These are phyloP conservation scores for Miniopterus natalensis DNA, from an alignment of 2,113 vertebrate genomes.

Conservation along the genomic window DNA sequence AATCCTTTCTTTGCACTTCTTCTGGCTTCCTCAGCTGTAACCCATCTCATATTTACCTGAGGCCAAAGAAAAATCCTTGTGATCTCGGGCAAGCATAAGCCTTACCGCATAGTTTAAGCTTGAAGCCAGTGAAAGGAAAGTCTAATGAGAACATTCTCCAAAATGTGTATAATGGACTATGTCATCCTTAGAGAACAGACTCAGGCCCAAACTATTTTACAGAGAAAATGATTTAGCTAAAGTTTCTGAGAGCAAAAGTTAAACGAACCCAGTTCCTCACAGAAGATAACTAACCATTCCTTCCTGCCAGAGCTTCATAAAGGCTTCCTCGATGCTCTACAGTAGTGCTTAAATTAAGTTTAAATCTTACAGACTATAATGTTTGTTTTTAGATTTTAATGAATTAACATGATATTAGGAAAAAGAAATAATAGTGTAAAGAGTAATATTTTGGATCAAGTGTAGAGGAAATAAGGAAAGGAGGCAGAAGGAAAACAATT, in stretches of 20 bases:
- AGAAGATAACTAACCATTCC: neutral
- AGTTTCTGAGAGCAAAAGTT: neutral
- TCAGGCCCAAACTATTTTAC: neutral
- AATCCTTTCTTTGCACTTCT: neutral
- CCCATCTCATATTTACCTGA: neutral
- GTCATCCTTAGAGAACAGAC: neutral
- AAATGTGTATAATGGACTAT: neutral
- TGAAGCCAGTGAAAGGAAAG: neutral
- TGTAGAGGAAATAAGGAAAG: neutral
- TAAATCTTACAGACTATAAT: neutral
- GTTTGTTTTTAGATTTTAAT: neutral
- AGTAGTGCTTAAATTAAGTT: neutral
- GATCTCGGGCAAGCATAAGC: neutral
- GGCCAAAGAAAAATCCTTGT: neutral
- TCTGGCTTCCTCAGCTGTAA: neutral
- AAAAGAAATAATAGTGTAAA: neutral
- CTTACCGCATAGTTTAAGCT: neutral
- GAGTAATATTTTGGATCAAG: neutral
- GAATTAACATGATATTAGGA: neutral
- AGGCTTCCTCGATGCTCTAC: neutral
- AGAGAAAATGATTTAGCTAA: neutral
- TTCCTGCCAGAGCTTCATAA: neutral
- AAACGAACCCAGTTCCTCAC: neutral
- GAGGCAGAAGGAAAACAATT: neutral
- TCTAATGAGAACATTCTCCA: neutral